Percentiles rank a stretch among this genome's conserved stretches.
Evolutionary conservation across 2,113 vertebrate species (phyloP).

Genomic region (Octodon degus): DNA sequence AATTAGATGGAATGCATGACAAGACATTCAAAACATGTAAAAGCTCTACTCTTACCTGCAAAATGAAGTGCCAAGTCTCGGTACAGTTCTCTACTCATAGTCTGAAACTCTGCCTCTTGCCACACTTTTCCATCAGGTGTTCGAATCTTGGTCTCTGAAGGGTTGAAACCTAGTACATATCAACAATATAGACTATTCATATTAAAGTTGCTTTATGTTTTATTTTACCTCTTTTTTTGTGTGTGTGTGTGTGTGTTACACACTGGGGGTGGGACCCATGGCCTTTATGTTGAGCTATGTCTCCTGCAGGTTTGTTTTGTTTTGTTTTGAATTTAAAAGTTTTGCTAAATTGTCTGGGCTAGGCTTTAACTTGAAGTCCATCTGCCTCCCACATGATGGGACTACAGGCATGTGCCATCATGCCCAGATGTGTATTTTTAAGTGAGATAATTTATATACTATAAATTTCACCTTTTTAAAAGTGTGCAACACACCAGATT

Average conservation of each 20-base stretch:
- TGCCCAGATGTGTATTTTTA: background rate
- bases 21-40: constrained; percentile 49
- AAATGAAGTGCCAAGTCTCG: constrained; percentile 89
- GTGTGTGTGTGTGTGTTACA: no score
- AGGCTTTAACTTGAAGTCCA: background rate
- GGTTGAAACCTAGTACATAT: constrained; percentile 92
- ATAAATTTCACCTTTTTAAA: constrained; percentile 42
- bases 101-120: constrained; percentile 89
- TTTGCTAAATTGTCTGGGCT: background rate
- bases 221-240: background rate
- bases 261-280: background rate
- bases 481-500: background rate
- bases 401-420: background rate
- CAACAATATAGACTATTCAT: constrained; percentile 66
- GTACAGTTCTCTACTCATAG: constrained; percentile 89
- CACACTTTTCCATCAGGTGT: constrained; percentile 92
- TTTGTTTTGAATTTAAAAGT: background rate
- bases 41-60: constrained; percentile 86
- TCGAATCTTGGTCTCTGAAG: constrained; percentile 91
- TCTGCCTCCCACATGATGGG: background rate
- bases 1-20: background rate
- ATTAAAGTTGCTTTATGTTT: constrained; percentile 32
- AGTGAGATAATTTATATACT: constrained; percentile 2
- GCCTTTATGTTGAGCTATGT: background rate
- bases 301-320: background rate